Evolutionary conservation across 2,888 invertebrate genomes (phyloP).

Genomic region (Lochmaea crataegi): DNA sequence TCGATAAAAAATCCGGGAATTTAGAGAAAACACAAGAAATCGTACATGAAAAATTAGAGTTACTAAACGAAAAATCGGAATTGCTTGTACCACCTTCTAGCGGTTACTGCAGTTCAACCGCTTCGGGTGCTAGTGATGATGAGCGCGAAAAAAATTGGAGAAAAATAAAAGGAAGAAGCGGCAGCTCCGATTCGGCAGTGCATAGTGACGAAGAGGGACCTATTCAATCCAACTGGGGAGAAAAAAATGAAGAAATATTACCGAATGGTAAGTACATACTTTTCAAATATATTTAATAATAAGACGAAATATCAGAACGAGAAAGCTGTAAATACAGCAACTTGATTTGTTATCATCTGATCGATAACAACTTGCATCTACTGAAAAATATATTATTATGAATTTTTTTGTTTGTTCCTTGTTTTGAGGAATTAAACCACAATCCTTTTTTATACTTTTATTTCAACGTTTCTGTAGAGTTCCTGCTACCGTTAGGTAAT

Average conservation of each 20-base stretch:
- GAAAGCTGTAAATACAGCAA: too few species aligned
- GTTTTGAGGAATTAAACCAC: too few species aligned
- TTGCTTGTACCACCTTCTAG: slow-evolving; percentile 59
- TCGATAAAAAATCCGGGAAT: not conserved
- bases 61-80: slow-evolving; percentile 36
- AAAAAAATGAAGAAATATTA: slow-evolving; percentile 47
- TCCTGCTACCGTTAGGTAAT: too few species aligned
- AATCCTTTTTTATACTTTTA: too few species aligned
- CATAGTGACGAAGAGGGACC: slow-evolving; percentile 66
- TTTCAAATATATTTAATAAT: not conserved
- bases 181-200: slow-evolving; percentile 68
- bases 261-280: slow-evolving; percentile 35
- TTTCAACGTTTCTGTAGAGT: too few species aligned
- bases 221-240: slow-evolving; percentile 48
- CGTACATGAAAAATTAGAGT: not conserved
- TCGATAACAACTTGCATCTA: too few species aligned
- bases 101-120: slow-evolving; percentile 61
- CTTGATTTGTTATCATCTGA: too few species aligned
- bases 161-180: slow-evolving; percentile 62
- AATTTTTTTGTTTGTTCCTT: too few species aligned
- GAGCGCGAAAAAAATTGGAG: slow-evolving; percentile 55
- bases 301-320: too few species aligned
- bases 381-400: too few species aligned
- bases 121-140: slow-evolving; percentile 62
- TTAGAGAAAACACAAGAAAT: slow-evolving; percentile 16